These are phyloP conservation scores for Abscondita cerata DNA, from an alignment of 2,888 invertebrate species.

Conservation along the genomic window DNA sequence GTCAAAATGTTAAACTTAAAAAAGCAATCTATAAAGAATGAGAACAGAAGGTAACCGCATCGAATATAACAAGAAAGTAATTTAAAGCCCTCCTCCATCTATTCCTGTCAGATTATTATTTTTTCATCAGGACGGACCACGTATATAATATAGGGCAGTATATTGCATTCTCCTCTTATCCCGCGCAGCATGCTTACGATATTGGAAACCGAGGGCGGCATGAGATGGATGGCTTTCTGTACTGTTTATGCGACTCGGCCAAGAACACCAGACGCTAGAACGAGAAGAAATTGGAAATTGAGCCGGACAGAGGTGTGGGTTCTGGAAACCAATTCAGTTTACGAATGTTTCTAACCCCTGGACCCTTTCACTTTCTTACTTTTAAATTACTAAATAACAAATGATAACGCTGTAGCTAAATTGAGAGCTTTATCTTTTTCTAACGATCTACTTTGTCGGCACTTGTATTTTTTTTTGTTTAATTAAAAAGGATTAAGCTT, in stretches of 20 bases:
- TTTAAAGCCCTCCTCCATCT: conserved; percentile 33
- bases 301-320: conserved; percentile 45
- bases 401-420: conserved; percentile 25
- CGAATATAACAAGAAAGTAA: conserved; percentile 32
- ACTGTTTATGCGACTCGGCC: conserved; percentile 53
- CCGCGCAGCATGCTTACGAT: conserved; percentile 38
- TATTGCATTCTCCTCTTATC: conserved; percentile 49
- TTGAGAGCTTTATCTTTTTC: conserved; percentile 28
- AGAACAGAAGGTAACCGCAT: conserved; percentile 6
- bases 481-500: neutral
- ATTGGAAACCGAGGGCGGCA: conserved; percentile 52
- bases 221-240: conserved; percentile 56
- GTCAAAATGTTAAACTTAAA: conserved; percentile 13
- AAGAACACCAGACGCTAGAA: conserved; percentile 46
- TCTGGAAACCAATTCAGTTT: conserved; percentile 51
- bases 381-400: conserved; percentile 35
- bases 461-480: neutral
- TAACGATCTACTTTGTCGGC: conserved; percentile 5
- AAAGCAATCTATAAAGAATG: conserved; percentile 4
- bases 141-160: conserved; percentile 53
- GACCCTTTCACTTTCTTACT: conserved; percentile 31
- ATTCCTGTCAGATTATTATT: conserved; percentile 47
- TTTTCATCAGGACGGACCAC: conserved; percentile 52
- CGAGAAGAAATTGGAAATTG: conserved; percentile 40
- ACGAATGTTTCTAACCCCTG: conserved; percentile 37